Evolutionary conservation across 2,797 vertebrate genomes (phyloP), one percentile per base, ranked within the genome.

Genomic region (Xiphophorus birchmanni): DNA sequence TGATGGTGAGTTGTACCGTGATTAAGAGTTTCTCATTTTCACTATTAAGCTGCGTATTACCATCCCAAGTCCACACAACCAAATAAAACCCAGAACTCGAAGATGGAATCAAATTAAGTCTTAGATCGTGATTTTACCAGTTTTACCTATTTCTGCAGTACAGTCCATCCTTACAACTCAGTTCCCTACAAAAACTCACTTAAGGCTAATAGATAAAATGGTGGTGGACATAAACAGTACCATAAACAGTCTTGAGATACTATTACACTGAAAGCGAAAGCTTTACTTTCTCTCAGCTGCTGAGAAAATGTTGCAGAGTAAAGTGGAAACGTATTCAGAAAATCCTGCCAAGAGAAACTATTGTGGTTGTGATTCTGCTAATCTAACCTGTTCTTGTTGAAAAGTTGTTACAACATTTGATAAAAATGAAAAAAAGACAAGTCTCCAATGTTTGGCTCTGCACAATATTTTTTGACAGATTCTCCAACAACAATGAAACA

Each of bases 1-100:
- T 75, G 96, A 98, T 91, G 98, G 98, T 99, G 48, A 91, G 95
- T 93, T 94, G 93, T 82, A 92, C 92, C 93, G 93, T 96, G 21
- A 42, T 13, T 40, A 23, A 11, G 42, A n/a, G 69, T 44, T 45
- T 72, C 13, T 44, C 35, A 23, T 67, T 67, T 37, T 67, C 12
- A 45, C 42, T 44, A n/a, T 42, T 69, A 42, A 42, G 4, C 23
- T n/a, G 11, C 42, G n/a, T 15, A 45, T 15, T 45, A 12, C 35
- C 32, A 15, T 69, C 8, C 21, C 67, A 69, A n/a, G 10, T 44
- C 11, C 42, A 69, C 11, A 23, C 35, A 37, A 71, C 26, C 23
- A 44, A n/a, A 45, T 6, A n/a, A 71, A 71, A 44, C 12, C 23
- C 65, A 42, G 21, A 69, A 42, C 10, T 69, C 4, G 1, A 18